Evolutionary conservation across 2,113 vertebrate genomes (phyloP).

Genomic region (Archilochus colubris): DNA sequence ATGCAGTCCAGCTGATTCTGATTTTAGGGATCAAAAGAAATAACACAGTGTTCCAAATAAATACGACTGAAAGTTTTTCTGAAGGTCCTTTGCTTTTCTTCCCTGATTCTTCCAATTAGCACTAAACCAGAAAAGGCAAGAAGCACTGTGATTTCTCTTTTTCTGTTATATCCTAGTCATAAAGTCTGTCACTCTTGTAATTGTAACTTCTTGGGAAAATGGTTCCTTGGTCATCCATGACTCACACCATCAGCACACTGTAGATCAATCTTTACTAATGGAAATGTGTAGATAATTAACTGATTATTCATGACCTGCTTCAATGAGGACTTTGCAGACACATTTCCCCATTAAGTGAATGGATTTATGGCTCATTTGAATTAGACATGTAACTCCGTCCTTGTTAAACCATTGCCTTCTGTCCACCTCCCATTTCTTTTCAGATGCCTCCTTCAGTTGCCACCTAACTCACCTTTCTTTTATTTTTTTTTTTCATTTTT

Average conservation of each 20-base stretch:
- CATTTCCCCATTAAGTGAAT: slow-evolving; percentile 7
- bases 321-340: not conserved
- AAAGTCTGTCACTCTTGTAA: not conserved
- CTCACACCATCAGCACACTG: not conserved
- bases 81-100: not conserved
- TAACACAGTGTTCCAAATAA: not conserved
- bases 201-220: not conserved
- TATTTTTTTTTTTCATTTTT: no score
- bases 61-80: accelerated
- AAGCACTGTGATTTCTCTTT: not conserved
- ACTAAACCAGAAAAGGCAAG: not conserved
- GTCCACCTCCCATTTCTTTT: not conserved
- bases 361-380: slow-evolving; percentile 42
- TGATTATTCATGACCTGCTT: slow-evolving; percentile 2
- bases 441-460: not conserved
- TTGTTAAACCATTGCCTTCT: slow-evolving; percentile 2
- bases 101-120: not conserved
- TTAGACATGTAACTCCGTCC: slow-evolving; percentile 8
- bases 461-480: no score
- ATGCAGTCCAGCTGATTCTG: not conserved
- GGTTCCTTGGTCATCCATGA: not conserved
- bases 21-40: not conserved
- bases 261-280: slow-evolving; percentile 8
- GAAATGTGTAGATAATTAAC: not conserved
- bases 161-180: not conserved